These are phyloP conservation scores for Euplexia lucipara DNA, from an alignment of 2,888 invertebrate genomes.

Conservation along the genomic window DNA sequence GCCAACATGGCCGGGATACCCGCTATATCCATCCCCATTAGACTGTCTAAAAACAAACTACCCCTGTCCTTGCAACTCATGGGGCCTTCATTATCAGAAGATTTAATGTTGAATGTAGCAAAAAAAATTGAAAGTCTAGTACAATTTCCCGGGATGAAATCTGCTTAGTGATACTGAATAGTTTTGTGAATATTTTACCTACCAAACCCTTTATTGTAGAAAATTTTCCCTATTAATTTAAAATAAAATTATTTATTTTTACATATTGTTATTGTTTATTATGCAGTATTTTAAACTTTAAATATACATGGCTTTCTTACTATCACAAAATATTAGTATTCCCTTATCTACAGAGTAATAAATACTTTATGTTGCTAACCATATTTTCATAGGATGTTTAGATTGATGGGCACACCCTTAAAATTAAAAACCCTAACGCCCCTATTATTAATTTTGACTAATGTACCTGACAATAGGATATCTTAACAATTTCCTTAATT, in stretches of 20 bases:
- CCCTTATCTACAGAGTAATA: too few species aligned
- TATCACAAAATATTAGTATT: not conserved
- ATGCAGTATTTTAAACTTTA: too few species aligned
- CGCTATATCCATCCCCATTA: conserved; percentile 96
- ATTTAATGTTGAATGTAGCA: conserved; percentile 94
- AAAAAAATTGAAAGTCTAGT: conserved; percentile 95
- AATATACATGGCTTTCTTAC: too few species aligned
- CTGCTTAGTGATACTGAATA: conserved; percentile 26
- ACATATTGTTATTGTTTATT: not conserved
- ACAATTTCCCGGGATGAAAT: conserved; percentile 89
- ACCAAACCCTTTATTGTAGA: not conserved
- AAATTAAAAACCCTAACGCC: too few species aligned
- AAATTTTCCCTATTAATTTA: not conserved
- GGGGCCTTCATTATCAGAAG: conserved; percentile 95
- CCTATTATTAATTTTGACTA: too few species aligned
- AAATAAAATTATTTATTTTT: conserved; percentile 8
- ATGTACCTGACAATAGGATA: too few species aligned
- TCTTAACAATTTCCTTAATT: too few species aligned
- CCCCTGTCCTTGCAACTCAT: conserved; percentile 97
- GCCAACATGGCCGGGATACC: conserved; percentile 99
- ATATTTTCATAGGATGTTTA: too few species aligned
- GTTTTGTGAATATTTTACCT: conserved; percentile 16
- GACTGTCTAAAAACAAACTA: conserved; percentile 93
- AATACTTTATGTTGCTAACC: not conserved
- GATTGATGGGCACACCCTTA: too few species aligned